Evolutionary conservation across 2,113 vertebrate species (phyloP).

Genomic region (Centropristis striata): DNA sequence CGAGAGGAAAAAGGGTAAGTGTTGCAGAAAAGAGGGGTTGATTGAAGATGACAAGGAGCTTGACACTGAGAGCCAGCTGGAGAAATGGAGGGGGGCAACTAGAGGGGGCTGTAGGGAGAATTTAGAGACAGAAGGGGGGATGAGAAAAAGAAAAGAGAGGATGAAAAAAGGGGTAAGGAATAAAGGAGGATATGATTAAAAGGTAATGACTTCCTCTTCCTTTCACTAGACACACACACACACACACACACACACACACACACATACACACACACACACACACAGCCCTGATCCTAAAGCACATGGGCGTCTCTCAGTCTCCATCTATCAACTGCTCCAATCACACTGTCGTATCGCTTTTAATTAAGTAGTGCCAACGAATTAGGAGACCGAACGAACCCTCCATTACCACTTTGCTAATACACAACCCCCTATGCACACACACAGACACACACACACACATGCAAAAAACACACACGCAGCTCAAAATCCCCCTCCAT

Average conservation of each 20-base stretch:
- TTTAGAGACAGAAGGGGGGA: constrained; percentile 62
- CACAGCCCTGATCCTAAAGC: constrained; percentile 47
- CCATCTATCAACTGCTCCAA: constrained; percentile 73
- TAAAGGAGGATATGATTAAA: constrained; percentile 74
- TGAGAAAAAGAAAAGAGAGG: constrained; percentile 48
- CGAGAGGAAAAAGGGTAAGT: constrained; percentile 50
- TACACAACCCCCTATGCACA: constrained; percentile 67
- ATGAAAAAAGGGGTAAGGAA: constrained; percentile 43
- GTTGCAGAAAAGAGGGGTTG: constrained; percentile 64
- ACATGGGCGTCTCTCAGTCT: constrained; percentile 55
- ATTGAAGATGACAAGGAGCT: constrained; percentile 70
- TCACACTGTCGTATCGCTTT: constrained; percentile 71
- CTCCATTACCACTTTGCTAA: constrained; percentile 69
- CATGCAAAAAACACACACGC: constrained; percentile 27
- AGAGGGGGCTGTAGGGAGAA: constrained; percentile 53
- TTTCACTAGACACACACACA: constrained; percentile 50
- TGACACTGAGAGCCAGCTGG: constrained; percentile 75
- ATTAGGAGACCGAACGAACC: constrained; percentile 69
- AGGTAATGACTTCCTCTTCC: constrained; percentile 79
- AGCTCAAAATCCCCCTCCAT: constrained; percentile 43
- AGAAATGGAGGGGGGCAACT: constrained; percentile 25
- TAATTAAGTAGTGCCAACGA: constrained; percentile 75
- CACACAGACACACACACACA: constrained; percentile 44
- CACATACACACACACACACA: constrained; percentile 18
- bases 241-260: constrained; percentile 30